These are phyloP conservation scores for Drosophila orena DNA, from an alignment of 1,140 invertebrate genomes.

Conservation along the genomic window DNA sequence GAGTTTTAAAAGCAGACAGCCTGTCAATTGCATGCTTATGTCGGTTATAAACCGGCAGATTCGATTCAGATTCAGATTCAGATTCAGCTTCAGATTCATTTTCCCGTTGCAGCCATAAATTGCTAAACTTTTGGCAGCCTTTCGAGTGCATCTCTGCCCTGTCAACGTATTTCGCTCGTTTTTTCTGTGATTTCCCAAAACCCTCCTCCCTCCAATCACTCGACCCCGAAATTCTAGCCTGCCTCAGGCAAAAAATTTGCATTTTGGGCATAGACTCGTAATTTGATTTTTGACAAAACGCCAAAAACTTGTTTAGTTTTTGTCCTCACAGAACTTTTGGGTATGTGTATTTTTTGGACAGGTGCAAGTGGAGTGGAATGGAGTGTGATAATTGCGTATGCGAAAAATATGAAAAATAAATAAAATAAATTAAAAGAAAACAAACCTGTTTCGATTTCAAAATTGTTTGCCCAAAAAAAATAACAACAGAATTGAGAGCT, in stretches of 20 bases:
- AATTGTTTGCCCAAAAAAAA: not conserved
- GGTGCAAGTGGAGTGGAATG: not conserved
- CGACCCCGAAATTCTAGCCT: not conserved
- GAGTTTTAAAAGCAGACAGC: conserved; percentile 45
- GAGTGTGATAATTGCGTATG: not conserved
- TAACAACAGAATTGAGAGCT: not conserved
- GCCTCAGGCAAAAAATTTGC: conserved; percentile 36
- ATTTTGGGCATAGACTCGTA: conserved; percentile 52
- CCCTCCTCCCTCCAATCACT: not conserved
- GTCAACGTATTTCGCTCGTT: conserved; percentile 6
- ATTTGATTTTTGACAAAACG: conserved; percentile 62
- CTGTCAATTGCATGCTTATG: conserved; percentile 61
- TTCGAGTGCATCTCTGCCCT: conserved; percentile 32
- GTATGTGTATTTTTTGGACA: conserved; percentile 2
- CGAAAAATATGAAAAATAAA: not conserved
- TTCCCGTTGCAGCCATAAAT: conserved; percentile 51
- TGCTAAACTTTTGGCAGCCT: conserved; percentile 57
- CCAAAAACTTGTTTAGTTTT: conserved; percentile 49
- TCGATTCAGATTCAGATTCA: conserved; percentile 6
- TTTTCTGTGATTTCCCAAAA: too few species aligned
- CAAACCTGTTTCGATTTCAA: not conserved
- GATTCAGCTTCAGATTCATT: conserved; percentile 6
- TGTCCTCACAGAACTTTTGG: conserved; percentile 15
- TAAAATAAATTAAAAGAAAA: not conserved
- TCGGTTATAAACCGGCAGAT: conserved; percentile 18